Conservation (phyloP, 2,888 invertebrate genomes). For the Biston stratarius region DNA sequence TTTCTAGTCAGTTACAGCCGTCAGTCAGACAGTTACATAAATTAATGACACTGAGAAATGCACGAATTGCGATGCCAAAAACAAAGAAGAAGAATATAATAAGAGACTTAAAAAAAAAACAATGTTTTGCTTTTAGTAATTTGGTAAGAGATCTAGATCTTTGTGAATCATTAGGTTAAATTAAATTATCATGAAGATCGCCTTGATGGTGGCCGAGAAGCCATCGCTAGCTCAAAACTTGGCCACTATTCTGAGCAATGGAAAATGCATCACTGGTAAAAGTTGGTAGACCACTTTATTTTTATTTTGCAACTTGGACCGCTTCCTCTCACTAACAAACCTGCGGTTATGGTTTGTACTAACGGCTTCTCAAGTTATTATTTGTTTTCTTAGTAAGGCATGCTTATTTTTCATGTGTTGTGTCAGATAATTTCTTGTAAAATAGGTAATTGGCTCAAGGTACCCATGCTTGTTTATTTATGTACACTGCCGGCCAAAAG, state of each 20-base stretch:
- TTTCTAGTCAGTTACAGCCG: no score
- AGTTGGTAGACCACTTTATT: conserved; percentile 39
- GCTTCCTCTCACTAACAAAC: conserved; percentile 10
- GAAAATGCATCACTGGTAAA: conserved; percentile 90
- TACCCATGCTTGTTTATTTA: not conserved
- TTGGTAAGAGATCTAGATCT: not conserved
- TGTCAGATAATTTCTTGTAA: not conserved
- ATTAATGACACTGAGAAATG: not conserved
- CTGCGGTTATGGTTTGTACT: conserved; percentile 12
- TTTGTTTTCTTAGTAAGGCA: conserved; percentile 5
- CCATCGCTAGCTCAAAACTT: conserved; percentile 98
- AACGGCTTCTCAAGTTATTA: conserved; percentile 18
- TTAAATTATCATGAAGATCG: conserved; percentile 89
- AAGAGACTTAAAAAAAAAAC: not conserved
- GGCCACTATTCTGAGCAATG: conserved; percentile 96
- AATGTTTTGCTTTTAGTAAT: no score
- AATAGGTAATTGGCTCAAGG: no score
- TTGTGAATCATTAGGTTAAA: not conserved
- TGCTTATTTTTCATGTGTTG: conserved; percentile 1
- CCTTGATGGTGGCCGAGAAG: conserved; percentile 99
- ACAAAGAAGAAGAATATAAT: not conserved
- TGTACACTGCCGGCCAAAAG: no score
- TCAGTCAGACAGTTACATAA: no score
- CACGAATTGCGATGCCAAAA: no score
- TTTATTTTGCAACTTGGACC: conserved; percentile 20